Evolutionary conservation across 37 sponge, comb jelly and placozoan genomes (phyloP).

Genomic region (Eunapius fragilis): DNA sequence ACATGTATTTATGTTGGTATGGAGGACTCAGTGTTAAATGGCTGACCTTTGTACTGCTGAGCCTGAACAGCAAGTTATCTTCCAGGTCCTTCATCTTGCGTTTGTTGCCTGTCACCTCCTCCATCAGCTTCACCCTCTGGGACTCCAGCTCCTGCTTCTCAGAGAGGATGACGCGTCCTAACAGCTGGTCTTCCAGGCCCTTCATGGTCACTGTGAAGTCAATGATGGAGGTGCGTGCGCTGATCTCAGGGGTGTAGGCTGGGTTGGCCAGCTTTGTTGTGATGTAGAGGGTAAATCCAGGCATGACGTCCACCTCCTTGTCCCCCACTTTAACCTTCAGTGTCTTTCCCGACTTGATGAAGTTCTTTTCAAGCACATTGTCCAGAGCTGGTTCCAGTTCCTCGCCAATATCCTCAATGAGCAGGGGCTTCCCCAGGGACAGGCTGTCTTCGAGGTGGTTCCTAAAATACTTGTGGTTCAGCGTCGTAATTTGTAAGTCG

Average conservation of each 20-base stretch:
- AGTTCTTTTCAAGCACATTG: slow-evolving; percentile 99
- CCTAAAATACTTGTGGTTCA: slow-evolving; percentile 97
- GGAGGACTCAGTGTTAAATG: neutral
- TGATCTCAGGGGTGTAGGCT: slow-evolving; percentile 96
- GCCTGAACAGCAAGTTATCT: slow-evolving; percentile 93
- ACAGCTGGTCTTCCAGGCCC: slow-evolving; percentile 97
- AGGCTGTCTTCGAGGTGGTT: slow-evolving; percentile 94
- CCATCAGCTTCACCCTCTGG: slow-evolving; percentile 90
- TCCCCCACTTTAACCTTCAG: slow-evolving; percentile 95
- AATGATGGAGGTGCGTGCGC: slow-evolving; percentile 93
- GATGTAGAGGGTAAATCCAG: slow-evolving; percentile 93
- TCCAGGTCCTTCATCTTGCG: slow-evolving; percentile 97
- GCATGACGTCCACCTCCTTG: slow-evolving; percentile 98
- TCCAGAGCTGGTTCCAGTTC: slow-evolving; percentile 98
- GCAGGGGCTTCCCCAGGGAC: slow-evolving; percentile 90
- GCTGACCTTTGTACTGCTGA: slow-evolving; percentile 86
- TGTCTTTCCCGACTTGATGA: slow-evolving; percentile 93
- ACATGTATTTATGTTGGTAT: neutral
- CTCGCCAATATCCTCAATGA: slow-evolving; percentile 96
- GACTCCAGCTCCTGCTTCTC: slow-evolving; percentile 98
- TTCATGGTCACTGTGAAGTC: slow-evolving; percentile 99
- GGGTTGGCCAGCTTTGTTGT: slow-evolving; percentile 99
- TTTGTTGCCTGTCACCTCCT: slow-evolving; percentile 96
- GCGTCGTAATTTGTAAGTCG: slow-evolving; percentile 86
- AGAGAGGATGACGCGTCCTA: slow-evolving; percentile 94